Percentiles rank a stretch among this genome's conserved stretches.
Conservation (phyloP, 1,140 invertebrate genomes). For the Leptinotarsa undecemlineata region DNA sequence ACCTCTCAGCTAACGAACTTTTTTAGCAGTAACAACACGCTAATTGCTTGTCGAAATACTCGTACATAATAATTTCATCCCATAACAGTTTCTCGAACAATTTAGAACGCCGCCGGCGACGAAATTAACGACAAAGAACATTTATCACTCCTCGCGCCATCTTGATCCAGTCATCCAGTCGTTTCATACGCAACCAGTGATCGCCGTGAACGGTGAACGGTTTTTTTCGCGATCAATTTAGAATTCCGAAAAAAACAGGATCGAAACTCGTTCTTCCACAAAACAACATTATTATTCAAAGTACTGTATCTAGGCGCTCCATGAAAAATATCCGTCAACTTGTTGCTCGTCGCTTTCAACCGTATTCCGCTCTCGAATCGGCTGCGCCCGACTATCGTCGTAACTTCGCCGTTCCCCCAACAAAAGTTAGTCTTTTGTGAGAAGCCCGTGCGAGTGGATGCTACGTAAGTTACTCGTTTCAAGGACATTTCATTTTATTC, state of each 20-base stretch:
- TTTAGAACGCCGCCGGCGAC: neutral
- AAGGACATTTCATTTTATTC: constrained; percentile 21
- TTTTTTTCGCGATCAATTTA: constrained; percentile 24
- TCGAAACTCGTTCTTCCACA: constrained; percentile 28
- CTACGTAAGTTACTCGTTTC: constrained; percentile 22
- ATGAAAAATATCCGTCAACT: constrained; percentile 32
- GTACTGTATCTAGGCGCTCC: constrained; percentile 26
- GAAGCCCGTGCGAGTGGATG: constrained; percentile 13
- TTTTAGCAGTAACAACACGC: neutral
- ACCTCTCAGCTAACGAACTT: neutral
- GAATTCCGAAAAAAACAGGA: constrained; percentile 25
- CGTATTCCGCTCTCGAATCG: constrained; percentile 23
- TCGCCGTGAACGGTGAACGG: constrained; percentile 20
- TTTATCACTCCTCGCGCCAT: constrained; percentile 15
- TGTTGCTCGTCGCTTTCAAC: constrained; percentile 30
- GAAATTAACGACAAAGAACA: constrained; percentile 2
- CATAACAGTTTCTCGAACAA: constrained; percentile 1
- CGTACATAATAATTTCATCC: neutral
- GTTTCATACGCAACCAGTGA: constrained; percentile 5
- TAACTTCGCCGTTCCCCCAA: constrained; percentile 12
- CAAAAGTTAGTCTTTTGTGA: constrained; percentile 30
- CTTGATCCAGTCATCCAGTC: constrained; percentile 4
- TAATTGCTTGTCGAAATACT: constrained; percentile 8
- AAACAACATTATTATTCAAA: constrained; percentile 30
- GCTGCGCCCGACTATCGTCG: constrained; percentile 8